Evolutionary conservation across 2,113 vertebrate genomes (phyloP).

Genomic region (Heptranchias perlo): DNA sequence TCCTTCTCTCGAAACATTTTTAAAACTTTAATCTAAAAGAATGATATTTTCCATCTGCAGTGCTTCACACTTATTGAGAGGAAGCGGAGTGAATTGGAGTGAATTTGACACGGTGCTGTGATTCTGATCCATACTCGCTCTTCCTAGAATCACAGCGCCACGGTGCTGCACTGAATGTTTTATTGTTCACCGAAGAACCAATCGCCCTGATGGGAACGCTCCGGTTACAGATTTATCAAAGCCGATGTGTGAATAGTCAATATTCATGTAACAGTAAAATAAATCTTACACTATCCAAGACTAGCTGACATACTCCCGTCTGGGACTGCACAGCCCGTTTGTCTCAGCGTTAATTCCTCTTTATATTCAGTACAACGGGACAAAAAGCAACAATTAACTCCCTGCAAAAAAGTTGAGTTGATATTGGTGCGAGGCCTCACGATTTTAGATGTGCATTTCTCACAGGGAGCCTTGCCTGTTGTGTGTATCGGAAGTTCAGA

Average conservation of each 20-base stretch:
- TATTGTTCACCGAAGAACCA: neutral
- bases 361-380: neutral
- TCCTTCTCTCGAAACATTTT: neutral
- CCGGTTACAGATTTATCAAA: neutral
- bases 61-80: neutral
- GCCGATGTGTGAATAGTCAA: neutral
- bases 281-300: neutral
- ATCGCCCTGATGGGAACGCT: neutral
- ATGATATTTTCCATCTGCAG: slow-evolving; percentile 11
- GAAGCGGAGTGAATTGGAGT: neutral
- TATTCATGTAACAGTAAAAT: neutral
- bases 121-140: neutral
- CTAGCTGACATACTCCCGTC: neutral
- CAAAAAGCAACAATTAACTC: neutral
- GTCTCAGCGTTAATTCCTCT: neutral
- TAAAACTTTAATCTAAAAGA: neutral
- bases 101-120: neutral
- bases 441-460: neutral
- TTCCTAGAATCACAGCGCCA: neutral
- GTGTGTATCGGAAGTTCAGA: neutral
- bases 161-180: neutral
- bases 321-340: neutral
- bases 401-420: neutral
- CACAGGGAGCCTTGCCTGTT: neutral
- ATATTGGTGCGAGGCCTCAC: neutral